phyloP scores from a whole-genome alignment of 2,888 invertebrate genomes.

The Tanypteryx hageni region DNA sequence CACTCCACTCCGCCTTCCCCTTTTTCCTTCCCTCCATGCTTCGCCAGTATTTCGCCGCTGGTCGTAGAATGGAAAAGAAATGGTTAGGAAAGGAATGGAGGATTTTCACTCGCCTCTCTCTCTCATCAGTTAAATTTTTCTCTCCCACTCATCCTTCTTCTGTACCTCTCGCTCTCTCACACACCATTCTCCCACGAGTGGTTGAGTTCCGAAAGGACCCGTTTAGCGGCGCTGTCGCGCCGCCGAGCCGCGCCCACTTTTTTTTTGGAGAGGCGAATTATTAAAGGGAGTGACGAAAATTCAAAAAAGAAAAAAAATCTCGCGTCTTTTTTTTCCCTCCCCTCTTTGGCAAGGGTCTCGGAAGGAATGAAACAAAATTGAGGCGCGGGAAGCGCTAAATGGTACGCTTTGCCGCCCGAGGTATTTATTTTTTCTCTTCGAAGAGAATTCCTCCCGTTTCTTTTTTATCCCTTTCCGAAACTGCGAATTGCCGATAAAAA shows the following conservation, averaged over 20 bases:
- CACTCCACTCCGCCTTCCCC: neutral
- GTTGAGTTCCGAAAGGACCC: slow-evolving; percentile 44
- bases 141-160: neutral
- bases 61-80: neutral
- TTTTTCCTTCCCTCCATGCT: neutral
- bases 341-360: neutral
- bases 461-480: too few species aligned
- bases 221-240: slow-evolving; percentile 56
- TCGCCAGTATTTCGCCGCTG: neutral
- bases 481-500: too few species aligned
- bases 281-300: neutral
- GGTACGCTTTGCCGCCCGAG: neutral
- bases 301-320: neutral
- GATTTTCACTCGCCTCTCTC: neutral
- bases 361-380: neutral
- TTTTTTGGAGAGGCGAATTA: slow-evolving; percentile 29
- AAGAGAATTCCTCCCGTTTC: neutral
- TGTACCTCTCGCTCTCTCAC: neutral
- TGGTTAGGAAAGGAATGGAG: neutral
- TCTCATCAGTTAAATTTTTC: neutral
- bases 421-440: neutral
- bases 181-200: slow-evolving; percentile 13
- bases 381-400: neutral
- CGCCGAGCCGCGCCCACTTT: slow-evolving; percentile 47
- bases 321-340: neutral